phyloP scores from a whole-genome alignment of 2,888 invertebrate species.

The Amiota minor region DNA sequence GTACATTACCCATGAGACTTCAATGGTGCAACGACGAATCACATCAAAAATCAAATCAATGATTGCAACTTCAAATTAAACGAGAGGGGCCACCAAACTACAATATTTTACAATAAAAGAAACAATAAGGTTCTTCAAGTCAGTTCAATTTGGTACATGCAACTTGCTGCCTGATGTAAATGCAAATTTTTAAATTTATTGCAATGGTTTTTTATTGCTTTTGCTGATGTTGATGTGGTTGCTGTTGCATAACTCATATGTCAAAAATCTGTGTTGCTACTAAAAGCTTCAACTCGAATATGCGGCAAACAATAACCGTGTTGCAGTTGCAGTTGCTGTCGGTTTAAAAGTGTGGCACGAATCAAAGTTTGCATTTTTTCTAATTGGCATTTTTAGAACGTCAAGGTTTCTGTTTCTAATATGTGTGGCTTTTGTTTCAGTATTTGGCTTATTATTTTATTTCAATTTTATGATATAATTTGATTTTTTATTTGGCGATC shows the following conservation, averaged over 20 bases:
- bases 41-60: conserved; percentile 60
- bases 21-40: conserved; percentile 41
- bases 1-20: conserved; percentile 7
- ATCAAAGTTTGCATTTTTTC: conserved; percentile 38
- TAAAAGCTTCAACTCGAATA: background rate
- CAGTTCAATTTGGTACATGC: no score
- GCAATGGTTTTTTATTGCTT: background rate
- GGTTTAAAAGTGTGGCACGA: conserved; percentile 15
- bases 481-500: conserved; percentile 16
- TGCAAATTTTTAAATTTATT: background rate
- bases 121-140: background rate
- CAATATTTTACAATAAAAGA: conserved; percentile 16
- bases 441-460: background rate
- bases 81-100: conserved; percentile 41
- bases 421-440: background rate
- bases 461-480: background rate
- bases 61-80: conserved; percentile 65
- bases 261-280: background rate
- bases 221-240: background rate
- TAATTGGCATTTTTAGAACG: conserved; percentile 64
- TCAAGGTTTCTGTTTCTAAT: conserved; percentile 52
- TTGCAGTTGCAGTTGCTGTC: background rate
- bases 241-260: conserved; percentile 10
- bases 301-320: background rate
- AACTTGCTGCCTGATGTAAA: no score